Base-by-base conservation (phyloP, 2,888 invertebrate species). In the Xanthostigma xanthostigma region DNA sequence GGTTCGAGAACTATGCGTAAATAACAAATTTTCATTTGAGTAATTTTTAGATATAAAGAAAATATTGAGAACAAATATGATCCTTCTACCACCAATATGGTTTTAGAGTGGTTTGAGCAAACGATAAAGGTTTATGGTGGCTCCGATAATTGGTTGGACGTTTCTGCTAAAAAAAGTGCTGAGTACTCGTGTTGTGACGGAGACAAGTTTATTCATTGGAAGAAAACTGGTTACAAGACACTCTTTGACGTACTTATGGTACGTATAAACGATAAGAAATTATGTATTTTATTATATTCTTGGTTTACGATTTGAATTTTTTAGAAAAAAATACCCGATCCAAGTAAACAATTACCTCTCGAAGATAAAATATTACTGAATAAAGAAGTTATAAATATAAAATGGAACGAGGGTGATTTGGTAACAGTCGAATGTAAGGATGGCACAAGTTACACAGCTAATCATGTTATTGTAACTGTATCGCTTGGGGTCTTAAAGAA, bases 401-500 rank as follows among this genome's bases (percentile, higher is more conserved):
- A 71, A 55, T 76, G 74, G 67, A 64, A 63, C 12, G 12, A 39
- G 2, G 14, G 12, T 14, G 12, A 39, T 12, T 6, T 8, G 39
- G 39, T 39, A 14, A 13, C 10, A 39, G 69, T 80, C 1, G 69
- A 61, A 37, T 79, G 79, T 51, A 69, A 61, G 45, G 77, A 79
- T 55, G 76, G 75, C 0, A 70, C 71, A 40, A 53, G 68, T 38
- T 78, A 71, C 51, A 61, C 63, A 1, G 76, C 80, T 8, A 76
- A 77, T 53, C 78, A 79, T 58, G 76, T 81, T 5, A 74, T 86
- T 51, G 70, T 81, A 11, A 84, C 84, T 0, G 65, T 77, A 1
- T 77, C 84, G 3, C 60, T 85, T 6, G 84, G 81, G 2, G 79
- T 81, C 44, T 62, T 85, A 46, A 82, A 84, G 59, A 74, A 77